Evolutionary conservation across 2,113 vertebrate genomes (phyloP), one percentile per base, ranked within the genome.

Genomic region (Diadophis punctatus): DNA sequence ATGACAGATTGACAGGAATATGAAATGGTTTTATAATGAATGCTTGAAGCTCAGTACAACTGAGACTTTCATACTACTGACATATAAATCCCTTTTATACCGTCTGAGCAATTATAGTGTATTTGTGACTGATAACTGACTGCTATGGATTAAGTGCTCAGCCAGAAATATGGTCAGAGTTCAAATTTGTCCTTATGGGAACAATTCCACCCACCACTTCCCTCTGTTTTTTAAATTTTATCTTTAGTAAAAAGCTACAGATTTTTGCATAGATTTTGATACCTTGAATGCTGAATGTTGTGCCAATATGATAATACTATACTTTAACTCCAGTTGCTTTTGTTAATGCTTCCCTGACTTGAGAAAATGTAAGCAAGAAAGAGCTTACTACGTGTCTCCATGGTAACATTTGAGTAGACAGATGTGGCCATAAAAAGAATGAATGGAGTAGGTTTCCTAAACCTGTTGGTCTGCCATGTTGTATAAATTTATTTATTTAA

Each of bases 1-100:
- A 91, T n/a, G 46, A 74, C 27, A 93, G 46, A 85, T 87, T 91
- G 18, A n/a, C 63, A 94, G 34, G 90, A 94, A 22, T 51, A 48
- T 4, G 85, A 95, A 96, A 90, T 92, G 22, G 3, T 80, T 93
- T 1, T 94, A 93, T 93, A 91, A 93, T 90, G 80, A 91, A n/a
- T 22, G 25, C 18, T 58, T 0, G 0, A 51, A 94, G 89, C 34
- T 86, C 2, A 55, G 4, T 30, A 12, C 55, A 89, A 63, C 43
- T 2, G 89, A 94, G 58, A 88, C 51, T 30, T 96, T 89, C 88
- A 90, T 39, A 34, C 25, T 94, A 88, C 53, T 94, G 49, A 91
- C 30, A 39, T 60, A 51, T 53, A 91, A 94, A 94, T 92, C 51
- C 43, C 1, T 90, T 93, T 94, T 85, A 68, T 63, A 92, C n/a